A percentile compares a stretch with the other conserved stretches of the same genome.
Conservation (phyloP, 2,113 vertebrate genomes). For the Alethe castanea region DNA sequence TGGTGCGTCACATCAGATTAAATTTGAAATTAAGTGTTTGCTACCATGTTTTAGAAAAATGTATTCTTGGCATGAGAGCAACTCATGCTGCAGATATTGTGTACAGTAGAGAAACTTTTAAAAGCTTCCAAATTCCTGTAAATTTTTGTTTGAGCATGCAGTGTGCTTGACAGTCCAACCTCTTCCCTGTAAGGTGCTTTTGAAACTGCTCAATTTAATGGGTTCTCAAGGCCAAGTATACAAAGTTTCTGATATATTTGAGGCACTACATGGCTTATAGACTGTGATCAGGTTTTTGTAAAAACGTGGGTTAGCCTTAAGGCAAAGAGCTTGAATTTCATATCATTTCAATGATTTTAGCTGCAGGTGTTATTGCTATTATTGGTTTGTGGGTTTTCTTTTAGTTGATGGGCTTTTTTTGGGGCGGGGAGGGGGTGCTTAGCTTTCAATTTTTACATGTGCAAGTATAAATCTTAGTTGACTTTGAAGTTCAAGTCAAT, state of each 20-base stretch:
- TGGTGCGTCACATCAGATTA: neutral
- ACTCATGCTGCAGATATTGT: neutral
- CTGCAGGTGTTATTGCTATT: neutral
- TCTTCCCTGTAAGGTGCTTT: neutral
- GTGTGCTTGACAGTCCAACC: neutral
- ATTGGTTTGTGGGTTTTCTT: neutral
- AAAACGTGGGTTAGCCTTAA: neutral
- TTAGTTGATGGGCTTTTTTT: neutral
- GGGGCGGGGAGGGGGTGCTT: neutral
- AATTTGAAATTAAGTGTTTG: neutral
- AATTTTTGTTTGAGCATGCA: neutral
- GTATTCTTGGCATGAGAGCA: neutral
- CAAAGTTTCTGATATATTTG: neutral
- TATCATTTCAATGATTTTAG: neutral
- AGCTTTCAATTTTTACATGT: neutral
- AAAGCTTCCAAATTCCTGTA: neutral
- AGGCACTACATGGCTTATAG: neutral
- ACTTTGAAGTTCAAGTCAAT: neutral
- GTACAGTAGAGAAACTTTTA: neutral
- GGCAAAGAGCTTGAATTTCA: neutral
- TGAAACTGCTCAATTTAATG: neutral
- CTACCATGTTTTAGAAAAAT: neutral
- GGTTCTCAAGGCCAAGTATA: neutral
- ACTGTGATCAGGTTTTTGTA: neutral
- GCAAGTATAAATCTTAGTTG: neutral